Conservation (phyloP, 2,113 vertebrate species). For the Odontesthes bonariensis region DNA sequence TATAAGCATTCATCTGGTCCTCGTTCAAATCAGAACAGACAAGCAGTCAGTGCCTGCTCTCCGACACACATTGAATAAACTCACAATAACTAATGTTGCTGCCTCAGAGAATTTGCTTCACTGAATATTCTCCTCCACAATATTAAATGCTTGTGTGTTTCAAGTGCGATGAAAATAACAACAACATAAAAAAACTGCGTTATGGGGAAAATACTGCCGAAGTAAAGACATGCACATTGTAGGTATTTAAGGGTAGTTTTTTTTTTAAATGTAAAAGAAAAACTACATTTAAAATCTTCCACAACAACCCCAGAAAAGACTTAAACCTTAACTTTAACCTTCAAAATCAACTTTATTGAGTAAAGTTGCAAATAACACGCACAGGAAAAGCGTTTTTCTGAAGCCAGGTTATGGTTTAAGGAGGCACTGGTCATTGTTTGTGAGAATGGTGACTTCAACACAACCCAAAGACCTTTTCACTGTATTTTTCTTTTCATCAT, state of each 20-base stretch:
- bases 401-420: not conserved
- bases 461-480: no score
- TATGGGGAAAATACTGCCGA: not conserved
- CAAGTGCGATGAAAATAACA: constrained; percentile 37
- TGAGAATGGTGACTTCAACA: not conserved
- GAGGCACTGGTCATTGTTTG: not conserved
- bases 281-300: not conserved
- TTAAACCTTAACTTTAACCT: no score
- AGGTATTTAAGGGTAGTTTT: not conserved
- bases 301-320: not conserved
- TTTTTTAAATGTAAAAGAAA: not conserved
- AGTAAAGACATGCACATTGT: not conserved
- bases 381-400: not conserved
- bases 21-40: constrained; percentile 60
- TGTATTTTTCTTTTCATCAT: no score
- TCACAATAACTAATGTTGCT: constrained; percentile 43
- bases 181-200: not conserved
- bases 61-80: constrained; percentile 41
- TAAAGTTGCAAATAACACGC: no score
- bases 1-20: constrained; percentile 58
- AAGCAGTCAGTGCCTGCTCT: constrained; percentile 37
- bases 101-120: constrained; percentile 51
- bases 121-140: constrained; percentile 36
- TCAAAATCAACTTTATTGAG: no score
- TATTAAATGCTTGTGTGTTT: constrained; percentile 41